phyloP scores from a whole-genome alignment of 2,797 vertebrate genomes.

The Geotrypetes seraphini region DNA sequence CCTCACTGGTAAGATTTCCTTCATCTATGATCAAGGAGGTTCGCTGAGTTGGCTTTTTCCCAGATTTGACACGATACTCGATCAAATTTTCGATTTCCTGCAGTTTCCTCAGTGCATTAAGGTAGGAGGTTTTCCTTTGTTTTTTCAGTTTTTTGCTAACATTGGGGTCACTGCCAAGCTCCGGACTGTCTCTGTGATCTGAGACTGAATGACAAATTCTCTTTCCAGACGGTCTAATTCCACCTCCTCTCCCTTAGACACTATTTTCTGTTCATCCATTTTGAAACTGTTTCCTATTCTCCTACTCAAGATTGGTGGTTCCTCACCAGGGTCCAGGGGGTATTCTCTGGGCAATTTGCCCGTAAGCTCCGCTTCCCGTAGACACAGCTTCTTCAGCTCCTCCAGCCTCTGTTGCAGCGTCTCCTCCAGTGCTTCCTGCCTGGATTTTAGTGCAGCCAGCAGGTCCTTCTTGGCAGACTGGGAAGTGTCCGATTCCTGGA shows the following conservation, averaged over 20 bases:
- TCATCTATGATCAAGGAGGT: constrained; percentile 95
- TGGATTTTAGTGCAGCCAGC: constrained; percentile 87
- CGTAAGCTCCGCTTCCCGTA: constrained; percentile 93
- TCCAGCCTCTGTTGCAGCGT: constrained; percentile 83
- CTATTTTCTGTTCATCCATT: constrained; percentile 90
- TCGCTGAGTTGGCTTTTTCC: constrained; percentile 94
- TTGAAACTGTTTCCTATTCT: constrained; percentile 95
- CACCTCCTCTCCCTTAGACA: constrained; percentile 93
- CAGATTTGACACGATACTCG: constrained; percentile 84
- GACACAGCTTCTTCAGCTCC: constrained; percentile 90
- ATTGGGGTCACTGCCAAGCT: constrained; percentile 85
- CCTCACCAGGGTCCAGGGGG: constrained; percentile 87
- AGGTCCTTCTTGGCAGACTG: constrained; percentile 98
- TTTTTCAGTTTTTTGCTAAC: constrained; percentile 97
- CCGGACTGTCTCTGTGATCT: constrained; percentile 95
- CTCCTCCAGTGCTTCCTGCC: constrained; percentile 95
- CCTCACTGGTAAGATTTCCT: constrained; percentile 93
- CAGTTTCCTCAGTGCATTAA: constrained; percentile 92
- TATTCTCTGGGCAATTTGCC: constrained; percentile 94
- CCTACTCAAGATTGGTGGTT: constrained; percentile 79
- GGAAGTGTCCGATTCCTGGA: constrained; percentile 96
- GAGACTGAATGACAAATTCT: constrained; percentile 97
- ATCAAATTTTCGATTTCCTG: constrained; percentile 97
- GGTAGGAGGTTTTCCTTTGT: constrained; percentile 93
- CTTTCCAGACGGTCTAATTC: constrained; percentile 91